Conservation (phyloP, 2,797 vertebrate species). For the Octomys mimax region DNA sequence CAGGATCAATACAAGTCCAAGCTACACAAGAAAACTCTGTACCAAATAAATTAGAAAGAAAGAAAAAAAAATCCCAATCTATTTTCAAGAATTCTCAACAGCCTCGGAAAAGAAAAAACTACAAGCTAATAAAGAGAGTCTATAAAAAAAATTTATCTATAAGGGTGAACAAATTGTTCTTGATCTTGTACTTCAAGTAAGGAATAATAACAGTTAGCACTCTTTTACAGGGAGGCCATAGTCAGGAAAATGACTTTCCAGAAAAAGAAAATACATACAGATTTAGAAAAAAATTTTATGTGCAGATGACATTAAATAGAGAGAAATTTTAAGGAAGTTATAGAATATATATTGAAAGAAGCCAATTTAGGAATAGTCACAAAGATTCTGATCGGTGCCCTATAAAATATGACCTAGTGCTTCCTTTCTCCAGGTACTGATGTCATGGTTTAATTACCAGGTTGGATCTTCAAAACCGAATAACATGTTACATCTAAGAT, state of each 20-base stretch:
- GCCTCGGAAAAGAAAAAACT: background rate
- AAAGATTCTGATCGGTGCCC: background rate
- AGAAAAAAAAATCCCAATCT: background rate
- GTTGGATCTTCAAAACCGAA: background rate
- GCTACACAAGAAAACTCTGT: no score
- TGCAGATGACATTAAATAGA: background rate
- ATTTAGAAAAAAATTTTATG: conserved; percentile 17
- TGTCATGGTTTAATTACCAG: background rate
- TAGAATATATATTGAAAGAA: background rate
- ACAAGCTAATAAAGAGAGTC: background rate
- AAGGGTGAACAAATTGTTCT: background rate
- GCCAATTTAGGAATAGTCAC: background rate
- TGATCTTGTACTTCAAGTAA: background rate
- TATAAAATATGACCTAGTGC: background rate
- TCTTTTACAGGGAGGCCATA: background rate
- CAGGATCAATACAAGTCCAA: no score
- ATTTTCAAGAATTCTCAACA: conserved; percentile 8
- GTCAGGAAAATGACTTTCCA: background rate
- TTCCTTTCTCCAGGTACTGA: background rate
- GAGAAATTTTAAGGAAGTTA: conserved; percentile 11
- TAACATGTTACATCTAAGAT: conserved; percentile 3
- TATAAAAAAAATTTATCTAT: background rate
- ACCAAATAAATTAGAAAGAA: no score
- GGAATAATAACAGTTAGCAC: background rate
- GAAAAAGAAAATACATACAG: background rate